Evolutionary conservation across 2,113 vertebrate species (phyloP).

Genomic region (Mellivora capensis): DNA sequence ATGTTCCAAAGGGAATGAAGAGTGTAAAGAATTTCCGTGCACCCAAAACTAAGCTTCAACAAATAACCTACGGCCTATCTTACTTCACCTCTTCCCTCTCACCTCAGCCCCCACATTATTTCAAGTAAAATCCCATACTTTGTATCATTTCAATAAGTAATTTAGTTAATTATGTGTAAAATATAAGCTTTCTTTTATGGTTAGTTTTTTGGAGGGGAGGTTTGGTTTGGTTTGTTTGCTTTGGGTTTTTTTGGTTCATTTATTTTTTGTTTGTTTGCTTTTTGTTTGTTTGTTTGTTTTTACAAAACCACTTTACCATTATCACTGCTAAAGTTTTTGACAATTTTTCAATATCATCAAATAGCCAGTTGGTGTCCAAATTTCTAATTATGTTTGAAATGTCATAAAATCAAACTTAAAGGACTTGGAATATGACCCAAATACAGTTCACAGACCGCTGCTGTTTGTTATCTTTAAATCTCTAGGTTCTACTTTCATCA

Average conservation of each 20-base stretch:
- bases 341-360: background rate
- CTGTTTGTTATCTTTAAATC: background rate
- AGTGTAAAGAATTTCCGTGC: background rate
- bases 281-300: background rate
- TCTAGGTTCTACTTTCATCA: background rate
- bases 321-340: background rate
- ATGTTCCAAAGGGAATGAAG: background rate
- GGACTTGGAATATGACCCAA: background rate
- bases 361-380: background rate
- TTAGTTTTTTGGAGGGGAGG: background rate
- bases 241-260: background rate
- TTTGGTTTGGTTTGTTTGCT: background rate
- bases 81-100: fast-evolving
- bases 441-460: background rate
- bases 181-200: background rate
- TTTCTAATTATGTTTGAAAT: background rate
- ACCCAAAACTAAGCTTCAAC: background rate
- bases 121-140: background rate
- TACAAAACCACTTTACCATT: background rate
- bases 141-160: background rate
- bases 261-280: background rate
- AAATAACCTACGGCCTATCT: background rate
- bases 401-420: background rate
- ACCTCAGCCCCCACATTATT: background rate
- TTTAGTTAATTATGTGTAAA: background rate